These are phyloP conservation scores for Cryptoblepharus egeriae DNA, from an alignment of 2,797 vertebrate species.

Conservation along the genomic window DNA sequence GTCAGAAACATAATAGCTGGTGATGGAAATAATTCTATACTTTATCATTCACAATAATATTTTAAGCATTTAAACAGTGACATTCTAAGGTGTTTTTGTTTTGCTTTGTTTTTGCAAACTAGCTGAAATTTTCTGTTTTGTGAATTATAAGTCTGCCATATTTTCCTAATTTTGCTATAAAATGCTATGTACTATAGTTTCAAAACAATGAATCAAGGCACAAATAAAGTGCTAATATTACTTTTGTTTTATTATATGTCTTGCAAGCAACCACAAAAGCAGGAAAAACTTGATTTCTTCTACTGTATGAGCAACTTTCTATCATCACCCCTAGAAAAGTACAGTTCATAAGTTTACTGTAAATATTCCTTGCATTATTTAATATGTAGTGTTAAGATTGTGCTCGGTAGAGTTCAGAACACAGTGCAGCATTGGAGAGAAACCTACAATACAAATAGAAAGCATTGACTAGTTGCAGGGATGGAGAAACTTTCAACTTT, in stretches of 20 bases:
- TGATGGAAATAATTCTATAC: constrained; percentile 48
- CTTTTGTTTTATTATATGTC: neutral
- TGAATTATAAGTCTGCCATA: constrained; percentile 55
- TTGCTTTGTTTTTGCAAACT: constrained; percentile 27
- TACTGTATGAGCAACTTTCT: neutral
- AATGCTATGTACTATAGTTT: constrained; percentile 64
- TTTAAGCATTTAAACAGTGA: constrained; percentile 14
- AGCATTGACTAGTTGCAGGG: neutral
- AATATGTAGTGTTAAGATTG: neutral
- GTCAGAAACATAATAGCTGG: constrained; percentile 45
- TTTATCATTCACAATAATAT: constrained; percentile 6
- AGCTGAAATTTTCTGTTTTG: constrained; percentile 49
- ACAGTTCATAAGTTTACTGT: neutral
- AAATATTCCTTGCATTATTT: neutral
- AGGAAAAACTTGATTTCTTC: neutral
- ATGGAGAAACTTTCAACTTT: too few relatives aligned
- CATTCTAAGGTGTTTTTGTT: neutral
- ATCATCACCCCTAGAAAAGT: neutral
- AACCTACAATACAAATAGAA: neutral
- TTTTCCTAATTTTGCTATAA: constrained; percentile 69
- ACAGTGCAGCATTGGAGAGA: neutral
- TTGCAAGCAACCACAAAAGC: constrained; percentile 1
- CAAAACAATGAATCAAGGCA: constrained; percentile 24
- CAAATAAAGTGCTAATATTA: constrained; percentile 27
- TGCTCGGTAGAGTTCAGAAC: neutral